These are phyloP conservation scores for Piscicola geometra DNA, from an alignment of 2,888 invertebrate genomes.

Conservation along the genomic window DNA sequence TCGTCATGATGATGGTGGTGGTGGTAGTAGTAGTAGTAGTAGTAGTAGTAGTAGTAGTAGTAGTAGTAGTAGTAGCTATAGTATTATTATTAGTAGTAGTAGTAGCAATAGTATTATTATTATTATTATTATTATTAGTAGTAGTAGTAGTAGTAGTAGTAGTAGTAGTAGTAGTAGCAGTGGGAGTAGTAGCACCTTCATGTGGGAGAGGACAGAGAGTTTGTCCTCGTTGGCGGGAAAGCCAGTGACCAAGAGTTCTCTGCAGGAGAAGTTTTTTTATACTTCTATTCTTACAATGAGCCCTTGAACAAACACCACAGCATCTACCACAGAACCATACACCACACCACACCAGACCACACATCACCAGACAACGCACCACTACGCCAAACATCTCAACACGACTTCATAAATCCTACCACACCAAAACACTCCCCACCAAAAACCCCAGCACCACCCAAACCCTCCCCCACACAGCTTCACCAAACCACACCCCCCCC, in stretches of 20 bases:
- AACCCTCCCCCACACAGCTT: neutral
- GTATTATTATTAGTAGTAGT: conserved; percentile 67
- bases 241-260: conserved; percentile 78
- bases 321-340: conserved; percentile 76
- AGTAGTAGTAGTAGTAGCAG: conserved; percentile 50
- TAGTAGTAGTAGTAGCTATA: conserved; percentile 50
- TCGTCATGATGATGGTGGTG: too few relatives aligned
- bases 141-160: too few relatives aligned
- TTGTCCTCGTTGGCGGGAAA: conserved; percentile 74
- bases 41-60: neutral
- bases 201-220: conserved; percentile 73
- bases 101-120: conserved; percentile 61
- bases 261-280: conserved; percentile 47
- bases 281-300: conserved; percentile 57
- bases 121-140: conserved; percentile 66
- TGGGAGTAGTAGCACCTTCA: conserved; percentile 63
- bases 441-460: neutral
- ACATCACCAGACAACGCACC: conserved; percentile 31
- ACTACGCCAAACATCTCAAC: neutral
- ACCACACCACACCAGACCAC: neutral
- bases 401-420: neutral
- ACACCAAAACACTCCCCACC: neutral
- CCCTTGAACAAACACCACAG: neutral
- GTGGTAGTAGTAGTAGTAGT: too few relatives aligned
- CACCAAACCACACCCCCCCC: neutral